Percentiles rank a stretch among this genome's conserved stretches.
phyloP scores from a whole-genome alignment of 2,113 vertebrate species.

The Euleptes europaea region DNA sequence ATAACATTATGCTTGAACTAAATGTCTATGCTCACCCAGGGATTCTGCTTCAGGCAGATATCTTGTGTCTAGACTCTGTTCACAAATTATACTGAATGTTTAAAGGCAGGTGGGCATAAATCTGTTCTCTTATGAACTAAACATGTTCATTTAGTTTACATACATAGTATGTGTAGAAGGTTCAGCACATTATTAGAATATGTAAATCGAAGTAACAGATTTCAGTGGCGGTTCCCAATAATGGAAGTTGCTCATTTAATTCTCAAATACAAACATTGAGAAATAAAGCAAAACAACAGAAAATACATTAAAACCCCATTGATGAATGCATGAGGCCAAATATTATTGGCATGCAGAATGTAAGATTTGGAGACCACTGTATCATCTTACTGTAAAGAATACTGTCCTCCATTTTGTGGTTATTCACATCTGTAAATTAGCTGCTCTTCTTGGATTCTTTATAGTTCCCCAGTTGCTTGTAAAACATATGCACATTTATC shows the following conservation, averaged over 20 bases:
- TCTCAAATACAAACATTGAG: neutral
- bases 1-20: too few species aligned
- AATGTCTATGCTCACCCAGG: too few species aligned
- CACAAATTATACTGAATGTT: too few species aligned
- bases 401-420: neutral
- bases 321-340: neutral
- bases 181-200: too few species aligned
- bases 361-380: accelerated
- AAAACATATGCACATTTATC: neutral
- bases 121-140: too few species aligned
- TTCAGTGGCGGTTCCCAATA: too few species aligned
- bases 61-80: too few species aligned
- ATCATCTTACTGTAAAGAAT: neutral
- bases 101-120: too few species aligned
- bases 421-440: neutral
- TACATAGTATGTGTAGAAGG: too few species aligned
- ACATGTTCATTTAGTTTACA: too few species aligned
- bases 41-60: too few species aligned
- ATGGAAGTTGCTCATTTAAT: neutral
- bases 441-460: neutral
- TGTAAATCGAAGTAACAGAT: too few species aligned
- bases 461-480: constrained; percentile 1
- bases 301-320: neutral
- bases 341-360: neutral
- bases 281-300: neutral